These are phyloP conservation scores for Eustalomyia histrio DNA, from an alignment of 2,888 invertebrate species.

Conservation along the genomic window DNA sequence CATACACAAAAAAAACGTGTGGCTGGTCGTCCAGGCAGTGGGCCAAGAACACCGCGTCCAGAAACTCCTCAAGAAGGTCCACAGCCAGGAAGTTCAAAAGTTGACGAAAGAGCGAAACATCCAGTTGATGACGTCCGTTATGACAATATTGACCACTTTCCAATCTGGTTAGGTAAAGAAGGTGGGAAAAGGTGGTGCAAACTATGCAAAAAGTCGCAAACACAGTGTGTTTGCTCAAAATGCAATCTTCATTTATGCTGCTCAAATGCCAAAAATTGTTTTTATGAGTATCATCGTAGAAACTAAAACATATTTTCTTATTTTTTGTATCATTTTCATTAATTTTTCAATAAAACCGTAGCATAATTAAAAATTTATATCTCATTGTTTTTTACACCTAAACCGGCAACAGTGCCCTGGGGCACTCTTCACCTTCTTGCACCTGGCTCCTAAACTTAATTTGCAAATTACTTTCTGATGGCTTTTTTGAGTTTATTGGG, in stretches of 20 bases:
- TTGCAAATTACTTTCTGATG: constrained; percentile 23
- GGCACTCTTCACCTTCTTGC: constrained; percentile 37
- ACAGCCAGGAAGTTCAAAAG: constrained; percentile 23
- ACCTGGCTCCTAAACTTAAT: constrained; percentile 30
- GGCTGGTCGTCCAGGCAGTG: constrained; percentile 25
- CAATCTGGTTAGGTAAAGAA: constrained; percentile 29
- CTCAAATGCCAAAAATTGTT: constrained; percentile 33
- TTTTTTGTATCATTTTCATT: constrained; percentile 8
- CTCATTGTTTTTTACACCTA: no score
- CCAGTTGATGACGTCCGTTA: constrained; percentile 36
- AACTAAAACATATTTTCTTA: constrained; percentile 10
- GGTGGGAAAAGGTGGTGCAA: constrained; percentile 50
- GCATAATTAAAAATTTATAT: constrained; percentile 13
- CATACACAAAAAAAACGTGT: constrained; percentile 44
- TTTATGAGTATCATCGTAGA: constrained; percentile 15
- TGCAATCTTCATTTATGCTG: constrained; percentile 38
- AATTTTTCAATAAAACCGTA: constrained; percentile 18
- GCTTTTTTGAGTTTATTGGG: no score
- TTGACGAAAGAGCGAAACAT: constrained; percentile 1
- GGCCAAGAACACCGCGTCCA: constrained; percentile 21
- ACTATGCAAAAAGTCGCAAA: constrained; percentile 17
- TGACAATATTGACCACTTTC: constrained; percentile 40
- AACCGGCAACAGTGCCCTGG: constrained; percentile 40
- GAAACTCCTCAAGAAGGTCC: constrained; percentile 2
- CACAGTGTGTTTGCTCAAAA: constrained; percentile 29